phyloP scores from a whole-genome alignment of 2,113 vertebrate species.

The Euleptes europaea region DNA sequence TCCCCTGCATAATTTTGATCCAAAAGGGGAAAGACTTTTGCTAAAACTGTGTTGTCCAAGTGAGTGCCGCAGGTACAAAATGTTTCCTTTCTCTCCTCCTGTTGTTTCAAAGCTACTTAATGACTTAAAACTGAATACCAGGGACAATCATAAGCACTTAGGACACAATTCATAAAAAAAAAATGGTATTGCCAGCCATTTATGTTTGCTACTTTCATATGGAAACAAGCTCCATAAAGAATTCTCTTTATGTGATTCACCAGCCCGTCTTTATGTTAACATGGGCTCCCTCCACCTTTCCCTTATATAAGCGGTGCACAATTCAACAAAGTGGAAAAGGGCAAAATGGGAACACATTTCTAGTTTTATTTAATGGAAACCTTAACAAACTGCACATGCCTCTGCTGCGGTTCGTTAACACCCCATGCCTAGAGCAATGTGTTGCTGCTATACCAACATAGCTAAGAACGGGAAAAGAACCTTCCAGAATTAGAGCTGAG shows the following conservation, averaged over 20 bases:
- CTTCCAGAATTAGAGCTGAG: too few species aligned
- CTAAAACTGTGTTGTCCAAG: slow-evolving; percentile 77
- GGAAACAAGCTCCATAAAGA: slow-evolving; percentile 82
- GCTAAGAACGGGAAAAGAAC: background rate
- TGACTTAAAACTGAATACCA: slow-evolving; percentile 82
- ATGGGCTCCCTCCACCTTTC: slow-evolving; percentile 56
- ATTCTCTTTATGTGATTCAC: slow-evolving; percentile 77
- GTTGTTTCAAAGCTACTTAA: slow-evolving; percentile 82
- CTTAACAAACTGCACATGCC: slow-evolving; percentile 45
- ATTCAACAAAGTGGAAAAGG: slow-evolving; percentile 60
- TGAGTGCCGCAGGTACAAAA: slow-evolving; percentile 80
- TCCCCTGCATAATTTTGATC: slow-evolving; percentile 73
- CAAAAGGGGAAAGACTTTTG: slow-evolving; percentile 74
- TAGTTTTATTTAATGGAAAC: slow-evolving; percentile 61
- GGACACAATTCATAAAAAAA: slow-evolving; percentile 79
- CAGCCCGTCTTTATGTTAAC: slow-evolving; percentile 76
- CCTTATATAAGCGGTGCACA: slow-evolving; percentile 70
- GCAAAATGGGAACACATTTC: slow-evolving; percentile 61
- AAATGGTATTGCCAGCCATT: slow-evolving; percentile 70
- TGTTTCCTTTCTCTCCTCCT: slow-evolving; percentile 79
- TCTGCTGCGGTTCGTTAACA: slow-evolving; percentile 44
- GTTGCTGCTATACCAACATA: background rate
- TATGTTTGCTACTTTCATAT: slow-evolving; percentile 83
- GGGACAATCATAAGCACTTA: slow-evolving; percentile 82
- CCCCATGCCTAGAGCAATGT: background rate